Conservation (phyloP, 2,113 vertebrate species). For the Oreotrochilus melanogaster region DNA sequence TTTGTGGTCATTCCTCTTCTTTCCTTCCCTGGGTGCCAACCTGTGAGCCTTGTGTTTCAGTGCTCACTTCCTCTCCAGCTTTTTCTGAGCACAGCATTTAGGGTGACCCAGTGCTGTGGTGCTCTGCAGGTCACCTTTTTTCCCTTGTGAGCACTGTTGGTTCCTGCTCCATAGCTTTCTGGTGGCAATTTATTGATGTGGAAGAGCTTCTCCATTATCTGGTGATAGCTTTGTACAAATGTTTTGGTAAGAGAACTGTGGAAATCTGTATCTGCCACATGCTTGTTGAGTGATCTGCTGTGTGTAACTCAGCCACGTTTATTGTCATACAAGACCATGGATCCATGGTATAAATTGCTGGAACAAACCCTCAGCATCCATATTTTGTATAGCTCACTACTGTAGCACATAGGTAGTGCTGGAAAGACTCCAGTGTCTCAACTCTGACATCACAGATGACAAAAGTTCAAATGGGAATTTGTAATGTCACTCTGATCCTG, state of each 20-base stretch:
- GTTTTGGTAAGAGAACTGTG: background rate
- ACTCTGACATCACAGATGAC: background rate
- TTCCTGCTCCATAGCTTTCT: background rate
- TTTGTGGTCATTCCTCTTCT: background rate
- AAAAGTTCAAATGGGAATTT: background rate
- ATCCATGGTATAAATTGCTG: background rate
- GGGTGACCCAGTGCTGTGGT: background rate
- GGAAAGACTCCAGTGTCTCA: background rate
- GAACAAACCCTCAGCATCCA: background rate
- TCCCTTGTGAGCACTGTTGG: background rate
- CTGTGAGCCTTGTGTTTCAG: rapidly evolving
- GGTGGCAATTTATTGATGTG: background rate
- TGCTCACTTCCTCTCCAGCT: background rate
- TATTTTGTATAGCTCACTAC: background rate
- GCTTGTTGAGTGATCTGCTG: background rate
- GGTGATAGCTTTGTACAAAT: background rate
- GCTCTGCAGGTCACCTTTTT: background rate
- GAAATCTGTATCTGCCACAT: background rate
- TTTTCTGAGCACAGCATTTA: too few species aligned
- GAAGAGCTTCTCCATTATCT: background rate
- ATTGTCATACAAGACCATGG: rapidly evolving
- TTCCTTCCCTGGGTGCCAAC: background rate
- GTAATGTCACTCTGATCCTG: background rate
- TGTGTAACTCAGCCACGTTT: background rate
- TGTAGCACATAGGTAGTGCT: background rate